phyloP scores from a whole-genome alignment of 2,888 invertebrate genomes.

The Coecobrya sp. region DNA sequence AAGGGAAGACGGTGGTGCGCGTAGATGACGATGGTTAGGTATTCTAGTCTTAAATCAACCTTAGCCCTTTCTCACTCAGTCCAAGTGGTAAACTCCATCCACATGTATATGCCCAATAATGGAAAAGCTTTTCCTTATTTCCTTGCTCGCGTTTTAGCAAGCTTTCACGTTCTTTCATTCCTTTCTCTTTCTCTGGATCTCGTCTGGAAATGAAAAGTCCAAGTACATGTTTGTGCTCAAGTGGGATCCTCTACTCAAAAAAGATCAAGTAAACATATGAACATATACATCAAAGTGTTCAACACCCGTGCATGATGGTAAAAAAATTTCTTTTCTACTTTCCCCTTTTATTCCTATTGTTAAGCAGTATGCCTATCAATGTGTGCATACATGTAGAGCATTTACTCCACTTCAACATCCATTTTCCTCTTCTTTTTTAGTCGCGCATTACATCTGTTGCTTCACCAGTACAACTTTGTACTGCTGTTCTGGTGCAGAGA shows the following conservation, averaged over 20 bases:
- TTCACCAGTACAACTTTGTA: slow-evolving; percentile 30
- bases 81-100: slow-evolving; percentile 7
- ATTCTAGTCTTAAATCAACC: slow-evolving; percentile 72
- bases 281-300: slow-evolving; percentile 5
- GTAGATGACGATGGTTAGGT: slow-evolving; percentile 41
- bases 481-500: neutral
- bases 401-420: slow-evolving; percentile 60
- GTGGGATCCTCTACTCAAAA: slow-evolving; percentile 25
- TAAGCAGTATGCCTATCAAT: neutral
- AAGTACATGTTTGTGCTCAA: slow-evolving; percentile 59
- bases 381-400: neutral
- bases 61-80: slow-evolving; percentile 65
- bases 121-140: slow-evolving; percentile 26
- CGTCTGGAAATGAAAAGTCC: slow-evolving; percentile 44
- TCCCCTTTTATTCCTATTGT: neutral
- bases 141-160: slow-evolving; percentile 12
- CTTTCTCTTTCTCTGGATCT: slow-evolving; percentile 25
- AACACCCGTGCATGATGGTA: neutral
- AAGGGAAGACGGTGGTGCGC: slow-evolving; percentile 18
- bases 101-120: neutral
- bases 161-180: slow-evolving; percentile 23
- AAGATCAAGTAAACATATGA: slow-evolving; percentile 54
- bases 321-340: neutral
- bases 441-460: slow-evolving; percentile 77
- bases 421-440: slow-evolving; percentile 59